Conservation (phyloP, 2,888 invertebrate species). For the Danaus chrysippus region DNA sequence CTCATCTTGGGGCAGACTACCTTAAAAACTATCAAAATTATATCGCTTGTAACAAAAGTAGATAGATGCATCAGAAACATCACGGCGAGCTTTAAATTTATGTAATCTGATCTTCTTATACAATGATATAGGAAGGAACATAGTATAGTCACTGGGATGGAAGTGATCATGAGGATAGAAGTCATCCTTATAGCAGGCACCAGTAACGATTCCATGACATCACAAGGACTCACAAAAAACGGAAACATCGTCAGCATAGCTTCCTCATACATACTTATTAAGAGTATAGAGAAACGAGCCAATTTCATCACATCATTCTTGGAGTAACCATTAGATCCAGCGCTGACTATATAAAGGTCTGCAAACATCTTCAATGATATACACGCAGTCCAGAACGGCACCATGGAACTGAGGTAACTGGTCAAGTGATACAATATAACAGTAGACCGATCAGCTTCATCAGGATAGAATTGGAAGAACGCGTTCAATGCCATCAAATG, state of each 20-base stretch:
- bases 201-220: background rate
- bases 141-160: constrained; percentile 15
- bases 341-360: constrained; percentile 27
- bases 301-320: constrained; percentile 20
- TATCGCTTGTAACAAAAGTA: constrained; percentile 21
- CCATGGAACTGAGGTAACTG: constrained; percentile 14
- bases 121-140: constrained; percentile 15
- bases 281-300: constrained; percentile 10
- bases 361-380: constrained; percentile 26
- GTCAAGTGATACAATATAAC: constrained; percentile 1
- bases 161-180: constrained; percentile 19
- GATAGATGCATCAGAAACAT: constrained; percentile 21
- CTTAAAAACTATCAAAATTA: constrained; percentile 12
- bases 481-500: background rate
- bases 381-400: constrained; percentile 30
- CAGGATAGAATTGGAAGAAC: background rate
- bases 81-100: constrained; percentile 12
- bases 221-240: background rate
- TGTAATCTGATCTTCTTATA: constrained; percentile 8
- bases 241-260: background rate
- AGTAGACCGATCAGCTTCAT: background rate
- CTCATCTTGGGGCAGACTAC: background rate
- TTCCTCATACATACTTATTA: constrained; percentile 25
- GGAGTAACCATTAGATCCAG: constrained; percentile 21
- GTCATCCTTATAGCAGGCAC: constrained; percentile 25